These are phyloP conservation scores for Columba janthina DNA, from an alignment of 2,113 vertebrate genomes.

Conservation along the genomic window DNA sequence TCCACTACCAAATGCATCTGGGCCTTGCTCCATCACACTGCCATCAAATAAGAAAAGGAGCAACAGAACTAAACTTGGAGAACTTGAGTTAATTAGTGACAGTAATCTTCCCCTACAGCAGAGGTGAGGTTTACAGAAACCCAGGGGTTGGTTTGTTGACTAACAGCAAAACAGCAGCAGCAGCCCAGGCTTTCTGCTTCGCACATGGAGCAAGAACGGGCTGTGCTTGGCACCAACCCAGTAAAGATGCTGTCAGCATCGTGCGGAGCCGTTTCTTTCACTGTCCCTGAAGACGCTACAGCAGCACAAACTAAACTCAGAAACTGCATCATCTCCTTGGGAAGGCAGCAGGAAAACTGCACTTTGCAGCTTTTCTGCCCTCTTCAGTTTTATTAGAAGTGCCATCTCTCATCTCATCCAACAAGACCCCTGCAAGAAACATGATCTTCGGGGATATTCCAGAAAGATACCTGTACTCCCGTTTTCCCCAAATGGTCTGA, in stretches of 20 bases:
- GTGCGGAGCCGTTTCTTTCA: rapidly evolving
- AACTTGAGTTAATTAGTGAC: background rate
- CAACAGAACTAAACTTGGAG: background rate
- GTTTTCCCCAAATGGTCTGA: background rate
- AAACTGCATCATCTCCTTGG: background rate
- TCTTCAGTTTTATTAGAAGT: background rate
- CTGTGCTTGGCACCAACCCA: background rate
- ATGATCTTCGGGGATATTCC: background rate
- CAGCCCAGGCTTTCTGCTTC: background rate
- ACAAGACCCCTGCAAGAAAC: background rate
- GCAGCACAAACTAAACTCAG: background rate
- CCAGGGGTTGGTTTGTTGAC: background rate
- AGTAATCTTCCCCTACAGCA: background rate
- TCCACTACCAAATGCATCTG: background rate
- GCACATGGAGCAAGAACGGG: rapidly evolving
- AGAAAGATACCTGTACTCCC: background rate
- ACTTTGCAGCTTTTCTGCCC: background rate
- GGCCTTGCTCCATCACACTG: background rate
- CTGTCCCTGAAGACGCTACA: background rate
- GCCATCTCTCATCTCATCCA: background rate
- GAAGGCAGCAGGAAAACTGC: background rate
- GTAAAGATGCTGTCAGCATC: background rate
- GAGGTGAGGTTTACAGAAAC: background rate
- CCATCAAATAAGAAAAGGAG: background rate
- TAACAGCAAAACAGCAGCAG: background rate